phyloP scores from a whole-genome alignment of 2,888 invertebrate species.

The Plagodis pulveraria region DNA sequence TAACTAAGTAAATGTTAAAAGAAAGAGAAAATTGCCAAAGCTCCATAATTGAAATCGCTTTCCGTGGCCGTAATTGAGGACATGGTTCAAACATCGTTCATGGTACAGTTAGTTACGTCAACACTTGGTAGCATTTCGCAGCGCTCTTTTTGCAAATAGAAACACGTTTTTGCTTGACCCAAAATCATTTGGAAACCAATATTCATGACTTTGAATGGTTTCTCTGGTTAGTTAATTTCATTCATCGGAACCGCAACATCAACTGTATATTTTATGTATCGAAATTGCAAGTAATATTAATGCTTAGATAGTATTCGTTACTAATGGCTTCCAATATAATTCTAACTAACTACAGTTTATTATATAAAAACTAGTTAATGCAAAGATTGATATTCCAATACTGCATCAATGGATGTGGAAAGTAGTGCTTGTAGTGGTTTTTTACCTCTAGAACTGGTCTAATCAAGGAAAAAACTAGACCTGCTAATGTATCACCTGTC shows the following conservation, averaged over 20 bases:
- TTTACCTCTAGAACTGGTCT: conserved; percentile 56
- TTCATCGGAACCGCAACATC: conserved; percentile 4
- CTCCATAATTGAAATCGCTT: conserved; percentile 52
- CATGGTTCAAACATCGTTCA: conserved; percentile 39
- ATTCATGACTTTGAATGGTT: conserved; percentile 36
- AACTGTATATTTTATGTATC: conserved; percentile 5
- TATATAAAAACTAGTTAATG: conserved; percentile 27
- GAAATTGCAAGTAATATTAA: conserved; percentile 6
- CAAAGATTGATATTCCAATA: conserved; percentile 35
- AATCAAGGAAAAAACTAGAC: conserved; percentile 52
- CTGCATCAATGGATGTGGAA: conserved; percentile 66
- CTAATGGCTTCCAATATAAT: too few relatives aligned
- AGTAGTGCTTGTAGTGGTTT: conserved; percentile 59
- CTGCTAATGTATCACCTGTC: conserved; percentile 66
- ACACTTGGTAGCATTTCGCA: conserved; percentile 52
- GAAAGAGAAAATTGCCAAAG: conserved; percentile 31
- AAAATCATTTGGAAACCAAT: conserved; percentile 44
- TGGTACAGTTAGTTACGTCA: conserved; percentile 64
- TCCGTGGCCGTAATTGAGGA: conserved; percentile 57
- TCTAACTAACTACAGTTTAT: conserved; percentile 20
- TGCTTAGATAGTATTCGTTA: conserved; percentile 37
- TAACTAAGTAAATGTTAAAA: conserved; percentile 31
- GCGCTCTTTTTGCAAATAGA: conserved; percentile 54
- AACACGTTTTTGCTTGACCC: conserved; percentile 56
- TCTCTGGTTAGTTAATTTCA: conserved; percentile 12